A percentile compares a stretch with the other conserved stretches of the same genome.
These are phyloP conservation scores for Cephus runcator DNA, from an alignment of 2,888 invertebrate genomes.

Conservation along the genomic window DNA sequence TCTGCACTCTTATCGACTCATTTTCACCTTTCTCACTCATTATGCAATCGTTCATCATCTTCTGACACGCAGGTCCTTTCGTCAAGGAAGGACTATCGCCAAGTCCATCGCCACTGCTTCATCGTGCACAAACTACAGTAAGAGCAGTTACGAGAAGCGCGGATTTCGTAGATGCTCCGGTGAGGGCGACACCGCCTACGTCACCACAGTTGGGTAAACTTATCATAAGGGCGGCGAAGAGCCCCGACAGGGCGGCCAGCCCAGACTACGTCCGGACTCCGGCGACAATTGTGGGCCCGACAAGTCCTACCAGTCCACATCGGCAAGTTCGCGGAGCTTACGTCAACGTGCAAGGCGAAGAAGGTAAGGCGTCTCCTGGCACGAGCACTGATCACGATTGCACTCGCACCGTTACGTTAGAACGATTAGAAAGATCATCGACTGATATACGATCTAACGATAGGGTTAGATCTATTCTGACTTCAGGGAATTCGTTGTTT, in stretches of 20 bases:
- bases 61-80: conserved; percentile 69
- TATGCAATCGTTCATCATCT: background rate
- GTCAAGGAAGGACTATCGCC: conserved; percentile 73
- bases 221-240: conserved; percentile 70
- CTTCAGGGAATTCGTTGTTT: conserved; percentile 34
- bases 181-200: conserved; percentile 66
- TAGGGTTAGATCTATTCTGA: conserved; percentile 5
- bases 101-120: conserved; percentile 67
- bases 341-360: conserved; percentile 78
- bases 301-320: conserved; percentile 64
- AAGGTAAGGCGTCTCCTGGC: conserved; percentile 73
- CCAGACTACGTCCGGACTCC: conserved; percentile 67
- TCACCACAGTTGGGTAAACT: conserved; percentile 76
- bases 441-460: conserved; percentile 20
- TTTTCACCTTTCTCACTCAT: background rate
- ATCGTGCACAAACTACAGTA: conserved; percentile 63
- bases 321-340: conserved; percentile 72
- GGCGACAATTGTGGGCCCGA: conserved; percentile 74
- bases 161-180: conserved; percentile 62
- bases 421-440: conserved; percentile 22
- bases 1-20: background rate
- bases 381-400: conserved; percentile 44
- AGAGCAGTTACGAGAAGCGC: conserved; percentile 65
- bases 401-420: conserved; percentile 54
- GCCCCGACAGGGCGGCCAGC: conserved; percentile 55